Evolutionary conservation across 2,797 vertebrate genomes (phyloP), one percentile per base, ranked within the genome.

Genomic region (Danio tinwini): DNA sequence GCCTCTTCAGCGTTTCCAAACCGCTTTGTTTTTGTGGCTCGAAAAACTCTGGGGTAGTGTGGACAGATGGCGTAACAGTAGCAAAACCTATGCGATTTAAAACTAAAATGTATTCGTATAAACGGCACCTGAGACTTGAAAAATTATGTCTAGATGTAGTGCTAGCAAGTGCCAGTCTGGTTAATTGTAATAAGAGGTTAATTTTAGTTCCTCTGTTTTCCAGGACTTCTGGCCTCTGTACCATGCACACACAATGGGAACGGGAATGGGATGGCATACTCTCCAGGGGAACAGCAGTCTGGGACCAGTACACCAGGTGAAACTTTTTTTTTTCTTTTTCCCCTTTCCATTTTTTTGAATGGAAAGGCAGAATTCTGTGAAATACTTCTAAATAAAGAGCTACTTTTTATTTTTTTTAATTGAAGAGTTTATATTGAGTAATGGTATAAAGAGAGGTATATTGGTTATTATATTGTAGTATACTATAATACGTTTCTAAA

Each of bases 221-320:
- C 85, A 93, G 93, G 93, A 76, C 89, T 94, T 72, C 81, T 94
- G 74, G 93, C 93, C 0, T 94, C 93, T 0, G 91, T 94, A 44
- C 93, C 93, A 7, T 93, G 92, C 81, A 92, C 91, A 65, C 85
- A 85, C 47, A 93, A 91, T 8, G 92, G 93, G 10, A 93, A 88
- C 0, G 92, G 91, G 5, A 92, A 84, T 1, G 92, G 91, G 83
- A 93, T 94, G 90, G 88, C 87, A 0, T 94, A 91, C 85, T 93
- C 90, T 71, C 91, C 89, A 4, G 92, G 91, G 81, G 93, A 94
- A 83, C 92, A 93, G 83, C 92, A 88, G 74, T 84, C 90, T 37
- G 92, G 89, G 85, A 88, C 88, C 88, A 93, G 87, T 76, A 84
- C 75, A 76, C 84, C 81, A 84, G 78, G 83, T 86, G 13, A 81